These are phyloP conservation scores for Xiphias gladius DNA, from an alignment of 2,113 vertebrate species.

Conservation along the genomic window DNA sequence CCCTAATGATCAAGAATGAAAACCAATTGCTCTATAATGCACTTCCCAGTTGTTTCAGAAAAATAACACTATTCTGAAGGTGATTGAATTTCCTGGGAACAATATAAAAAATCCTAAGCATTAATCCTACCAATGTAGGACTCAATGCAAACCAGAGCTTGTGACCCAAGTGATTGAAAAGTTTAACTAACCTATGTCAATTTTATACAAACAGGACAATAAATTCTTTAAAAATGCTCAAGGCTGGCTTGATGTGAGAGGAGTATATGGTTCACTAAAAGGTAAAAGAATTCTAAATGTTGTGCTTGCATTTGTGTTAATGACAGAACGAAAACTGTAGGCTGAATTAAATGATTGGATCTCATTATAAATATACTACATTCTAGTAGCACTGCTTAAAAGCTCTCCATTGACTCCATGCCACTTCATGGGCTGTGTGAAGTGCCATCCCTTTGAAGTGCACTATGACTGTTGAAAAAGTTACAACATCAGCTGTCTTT, in stretches of 20 bases:
- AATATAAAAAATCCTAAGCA: neutral
- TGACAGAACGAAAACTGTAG: slow-evolving; percentile 27
- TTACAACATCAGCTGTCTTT: slow-evolving; percentile 57
- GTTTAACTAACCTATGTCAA: slow-evolving; percentile 4
- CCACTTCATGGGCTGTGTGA: slow-evolving; percentile 54
- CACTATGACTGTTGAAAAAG: slow-evolving; percentile 47
- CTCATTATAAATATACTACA: slow-evolving; percentile 63
- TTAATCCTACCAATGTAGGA: neutral
- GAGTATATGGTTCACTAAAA: neutral
- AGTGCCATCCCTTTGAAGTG: slow-evolving; percentile 73
- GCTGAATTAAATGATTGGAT: slow-evolving; percentile 50
- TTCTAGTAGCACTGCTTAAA: slow-evolving; percentile 47
- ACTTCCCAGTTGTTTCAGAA: neutral
- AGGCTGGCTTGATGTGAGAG: slow-evolving; percentile 6
- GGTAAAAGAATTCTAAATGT: slow-evolving; percentile 27
- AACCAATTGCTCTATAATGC: neutral
- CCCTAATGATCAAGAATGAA: neutral
- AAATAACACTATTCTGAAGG: neutral
- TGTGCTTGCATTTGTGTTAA: neutral
- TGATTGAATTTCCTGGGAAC: neutral
- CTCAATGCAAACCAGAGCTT: neutral
- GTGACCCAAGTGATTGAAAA: slow-evolving; percentile 20
- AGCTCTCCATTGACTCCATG: slow-evolving; percentile 46
- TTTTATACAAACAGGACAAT: neutral
- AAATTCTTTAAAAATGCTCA: neutral